phyloP scores from a whole-genome alignment of 2,113 vertebrate species.

The Petroica traversi region DNA sequence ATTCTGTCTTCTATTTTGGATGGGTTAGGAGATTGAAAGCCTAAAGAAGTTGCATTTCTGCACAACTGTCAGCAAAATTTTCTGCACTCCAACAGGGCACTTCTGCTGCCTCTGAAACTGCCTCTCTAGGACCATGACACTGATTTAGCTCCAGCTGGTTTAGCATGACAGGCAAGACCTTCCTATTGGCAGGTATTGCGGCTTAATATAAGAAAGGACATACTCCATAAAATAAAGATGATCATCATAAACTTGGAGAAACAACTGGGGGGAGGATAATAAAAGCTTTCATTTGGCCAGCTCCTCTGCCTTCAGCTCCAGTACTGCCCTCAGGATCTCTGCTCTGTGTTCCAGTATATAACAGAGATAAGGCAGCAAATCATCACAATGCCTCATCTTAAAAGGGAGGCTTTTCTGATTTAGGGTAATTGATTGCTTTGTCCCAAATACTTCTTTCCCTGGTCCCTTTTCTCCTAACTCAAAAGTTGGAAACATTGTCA shows the following conservation, averaged over 20 bases:
- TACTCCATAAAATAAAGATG: neutral
- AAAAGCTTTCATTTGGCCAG: neutral
- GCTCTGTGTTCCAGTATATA: fast-evolving
- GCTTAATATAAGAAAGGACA: neutral
- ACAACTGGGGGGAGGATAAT: neutral
- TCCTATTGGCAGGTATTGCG: neutral
- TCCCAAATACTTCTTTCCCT: constrained; percentile 21
- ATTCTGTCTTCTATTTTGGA: neutral
- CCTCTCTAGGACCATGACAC: neutral
- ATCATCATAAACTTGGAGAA: neutral
- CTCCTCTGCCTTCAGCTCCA: neutral
- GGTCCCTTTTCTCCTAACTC: neutral
- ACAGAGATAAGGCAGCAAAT: neutral
- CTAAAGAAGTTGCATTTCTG: neutral
- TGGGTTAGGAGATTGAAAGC: neutral
- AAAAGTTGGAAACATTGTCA: constrained; percentile 22
- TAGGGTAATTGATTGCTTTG: neutral
- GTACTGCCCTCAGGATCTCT: neutral
- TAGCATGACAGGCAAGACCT: neutral
- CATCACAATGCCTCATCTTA: neutral
- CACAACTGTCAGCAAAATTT: neutral
- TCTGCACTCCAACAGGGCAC: neutral
- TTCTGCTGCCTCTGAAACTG: neutral
- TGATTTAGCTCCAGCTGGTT: neutral
- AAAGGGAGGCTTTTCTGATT: neutral